Evolutionary conservation across 2,113 vertebrate genomes (phyloP).

Genomic region (Pangasianodon gigas): DNA sequence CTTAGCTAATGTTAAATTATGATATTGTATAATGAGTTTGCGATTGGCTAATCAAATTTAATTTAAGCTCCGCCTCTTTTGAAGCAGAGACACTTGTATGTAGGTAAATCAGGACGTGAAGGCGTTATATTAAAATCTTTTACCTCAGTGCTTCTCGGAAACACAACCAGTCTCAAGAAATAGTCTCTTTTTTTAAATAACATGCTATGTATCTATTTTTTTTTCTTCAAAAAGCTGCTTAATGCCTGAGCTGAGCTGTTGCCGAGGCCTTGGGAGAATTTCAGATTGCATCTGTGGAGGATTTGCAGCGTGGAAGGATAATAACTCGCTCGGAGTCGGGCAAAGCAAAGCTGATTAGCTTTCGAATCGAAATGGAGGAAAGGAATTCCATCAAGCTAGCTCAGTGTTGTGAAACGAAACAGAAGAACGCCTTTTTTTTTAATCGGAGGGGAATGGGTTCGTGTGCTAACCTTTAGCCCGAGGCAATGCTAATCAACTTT

Average conservation of each 20-base stretch:
- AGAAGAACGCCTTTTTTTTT: not conserved
- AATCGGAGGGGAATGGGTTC: not conserved
- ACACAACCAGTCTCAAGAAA: not conserved
- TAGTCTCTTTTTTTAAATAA: not conserved
- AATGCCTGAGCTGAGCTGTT: slow-evolving; percentile 12
- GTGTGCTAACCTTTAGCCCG: not conserved
- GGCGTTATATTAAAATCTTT: not conserved
- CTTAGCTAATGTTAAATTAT: not conserved
- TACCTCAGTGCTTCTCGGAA: no score
- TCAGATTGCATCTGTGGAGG: slow-evolving; percentile 32
- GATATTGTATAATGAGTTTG: not conserved
- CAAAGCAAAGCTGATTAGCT: slow-evolving; percentile 34
- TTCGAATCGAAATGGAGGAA: slow-evolving; percentile 15
- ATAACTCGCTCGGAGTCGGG: slow-evolving; percentile 8
- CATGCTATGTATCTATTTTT: not conserved
- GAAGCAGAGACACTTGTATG: not conserved
- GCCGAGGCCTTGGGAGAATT: slow-evolving; percentile 17
- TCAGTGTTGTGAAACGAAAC: slow-evolving; percentile 17
- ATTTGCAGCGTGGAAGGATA: slow-evolving; percentile 27
- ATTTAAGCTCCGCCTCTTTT: not conserved
- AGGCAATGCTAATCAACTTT: not conserved
- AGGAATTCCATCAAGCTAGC: slow-evolving; percentile 30
- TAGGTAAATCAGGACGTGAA: not conserved
- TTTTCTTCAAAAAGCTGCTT: not conserved
- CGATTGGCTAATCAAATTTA: not conserved